phyloP scores from a whole-genome alignment of 2,888 invertebrate genomes.

The Caenorhabditis doughertyi region DNA sequence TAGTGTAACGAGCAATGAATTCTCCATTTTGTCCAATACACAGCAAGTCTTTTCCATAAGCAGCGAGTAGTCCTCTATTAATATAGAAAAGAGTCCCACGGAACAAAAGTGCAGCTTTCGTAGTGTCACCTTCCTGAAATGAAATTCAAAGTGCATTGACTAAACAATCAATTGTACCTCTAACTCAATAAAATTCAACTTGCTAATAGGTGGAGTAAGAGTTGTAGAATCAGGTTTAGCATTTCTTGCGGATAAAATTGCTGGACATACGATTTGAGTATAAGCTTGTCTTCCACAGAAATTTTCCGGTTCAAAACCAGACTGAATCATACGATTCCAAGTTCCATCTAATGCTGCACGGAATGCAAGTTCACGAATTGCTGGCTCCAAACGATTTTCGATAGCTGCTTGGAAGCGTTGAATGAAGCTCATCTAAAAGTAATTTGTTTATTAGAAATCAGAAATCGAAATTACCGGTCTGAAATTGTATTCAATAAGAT shows the following conservation, averaged over 20 bases:
- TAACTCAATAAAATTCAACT: constrained; percentile 44
- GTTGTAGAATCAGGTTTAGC: constrained; percentile 48
- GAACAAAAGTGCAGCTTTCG: constrained; percentile 63
- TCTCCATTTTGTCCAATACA: constrained; percentile 66
- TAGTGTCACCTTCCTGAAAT: constrained; percentile 42
- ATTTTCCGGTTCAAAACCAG: constrained; percentile 72
- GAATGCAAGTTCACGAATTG: constrained; percentile 61
- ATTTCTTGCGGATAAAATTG: constrained; percentile 59
- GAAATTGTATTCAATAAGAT: constrained; percentile 69
- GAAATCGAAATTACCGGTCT: constrained; percentile 50
- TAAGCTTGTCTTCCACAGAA: constrained; percentile 68
- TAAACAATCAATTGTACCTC: constrained; percentile 1
- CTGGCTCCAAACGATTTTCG: constrained; percentile 62
- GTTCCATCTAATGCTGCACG: constrained; percentile 61
- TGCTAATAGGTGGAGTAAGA: constrained; percentile 20
- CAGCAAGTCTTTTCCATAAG: constrained; percentile 66
- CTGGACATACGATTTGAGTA: constrained; percentile 72
- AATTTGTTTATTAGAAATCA: background rate
- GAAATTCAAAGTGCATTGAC: background rate
- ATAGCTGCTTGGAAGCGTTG: constrained; percentile 59
- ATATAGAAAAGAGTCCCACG: constrained; percentile 70
- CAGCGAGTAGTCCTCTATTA: constrained; percentile 70
- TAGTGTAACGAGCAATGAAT: constrained; percentile 65
- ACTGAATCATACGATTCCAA: constrained; percentile 68
- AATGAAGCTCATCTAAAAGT: constrained; percentile 56